Percentiles rank a stretch among this genome's conserved stretches.
Evolutionary conservation across 2,888 invertebrate genomes (phyloP).

Genomic region (Rhopalosiphum nymphaeae): DNA sequence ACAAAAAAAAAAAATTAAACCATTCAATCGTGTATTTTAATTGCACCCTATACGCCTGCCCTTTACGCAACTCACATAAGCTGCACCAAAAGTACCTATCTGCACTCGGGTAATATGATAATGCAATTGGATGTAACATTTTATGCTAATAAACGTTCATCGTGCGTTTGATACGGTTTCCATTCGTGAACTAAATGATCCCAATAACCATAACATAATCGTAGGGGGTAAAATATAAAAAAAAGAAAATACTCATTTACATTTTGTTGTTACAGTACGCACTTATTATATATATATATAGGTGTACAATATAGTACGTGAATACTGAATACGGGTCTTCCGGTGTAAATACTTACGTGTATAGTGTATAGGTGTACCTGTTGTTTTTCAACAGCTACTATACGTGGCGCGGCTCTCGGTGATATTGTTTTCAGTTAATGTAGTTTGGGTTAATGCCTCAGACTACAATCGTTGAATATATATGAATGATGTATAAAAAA

Average conservation of each 20-base stretch:
- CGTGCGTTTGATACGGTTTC: neutral
- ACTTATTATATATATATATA: neutral
- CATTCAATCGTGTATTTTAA: conserved; percentile 28
- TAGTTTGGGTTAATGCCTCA: conserved; percentile 4
- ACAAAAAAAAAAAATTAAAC: neutral
- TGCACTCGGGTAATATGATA: conserved; percentile 34
- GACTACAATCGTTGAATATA: neutral
- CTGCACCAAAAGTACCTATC: neutral
- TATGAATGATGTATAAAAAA: neutral
- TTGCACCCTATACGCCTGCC: neutral
- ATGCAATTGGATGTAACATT: conserved; percentile 43
- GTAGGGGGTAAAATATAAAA: neutral
- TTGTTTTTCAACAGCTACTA: conserved; percentile 20
- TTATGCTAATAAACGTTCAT: conserved; percentile 41
- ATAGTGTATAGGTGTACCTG: neutral
- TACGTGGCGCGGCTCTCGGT: neutral
- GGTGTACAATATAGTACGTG: neutral
- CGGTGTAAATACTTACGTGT: neutral
- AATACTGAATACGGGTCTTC: neutral
- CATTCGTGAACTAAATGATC: conserved; percentile 28
- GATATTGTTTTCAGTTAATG: conserved; percentile 9
- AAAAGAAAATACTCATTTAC: conserved; percentile 1
- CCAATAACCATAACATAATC: conserved; percentile 37
- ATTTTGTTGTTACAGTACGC: neutral
- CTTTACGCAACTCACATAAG: neutral